Conservation (phyloP, 2,797 vertebrate species). For the Clarias laeviceps region DNA sequence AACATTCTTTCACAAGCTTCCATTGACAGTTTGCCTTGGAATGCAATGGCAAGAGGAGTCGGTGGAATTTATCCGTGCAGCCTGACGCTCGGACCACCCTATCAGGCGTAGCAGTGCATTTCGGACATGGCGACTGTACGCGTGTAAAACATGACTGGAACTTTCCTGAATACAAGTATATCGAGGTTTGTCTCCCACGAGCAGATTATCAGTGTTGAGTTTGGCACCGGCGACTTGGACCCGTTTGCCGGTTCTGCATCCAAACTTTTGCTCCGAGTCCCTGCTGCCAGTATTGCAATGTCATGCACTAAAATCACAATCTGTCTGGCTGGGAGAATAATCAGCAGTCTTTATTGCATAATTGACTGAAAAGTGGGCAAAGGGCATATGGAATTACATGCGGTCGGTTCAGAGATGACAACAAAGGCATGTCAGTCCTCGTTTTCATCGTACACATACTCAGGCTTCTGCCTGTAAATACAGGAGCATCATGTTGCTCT, state of each 20-base stretch:
- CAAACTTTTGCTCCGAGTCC: neutral
- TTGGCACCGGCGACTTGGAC: slow-evolving; percentile 24
- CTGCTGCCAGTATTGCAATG: slow-evolving; percentile 31
- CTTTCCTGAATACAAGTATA: slow-evolving; percentile 10
- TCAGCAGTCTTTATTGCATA: slow-evolving; percentile 37
- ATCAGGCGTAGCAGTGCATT: slow-evolving; percentile 9
- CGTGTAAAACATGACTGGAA: slow-evolving; percentile 15
- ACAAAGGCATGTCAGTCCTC: slow-evolving; percentile 32
- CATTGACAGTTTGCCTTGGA: slow-evolving; percentile 28
- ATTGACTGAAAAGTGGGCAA: slow-evolving; percentile 35
- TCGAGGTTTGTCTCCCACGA: slow-evolving; percentile 14
- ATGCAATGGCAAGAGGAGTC: slow-evolving; percentile 23
- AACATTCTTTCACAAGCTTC: slow-evolving; percentile 40
- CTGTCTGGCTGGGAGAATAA: slow-evolving; percentile 19
- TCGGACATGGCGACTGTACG: slow-evolving; percentile 20
- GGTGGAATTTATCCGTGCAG: slow-evolving; percentile 31
- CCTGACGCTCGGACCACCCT: neutral
- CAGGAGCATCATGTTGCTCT: slow-evolving; percentile 40
- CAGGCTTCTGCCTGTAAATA: slow-evolving; percentile 44
- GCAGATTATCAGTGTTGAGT: slow-evolving; percentile 19
- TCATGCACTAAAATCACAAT: slow-evolving; percentile 44
- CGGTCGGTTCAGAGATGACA: slow-evolving; percentile 49
- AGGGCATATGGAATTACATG: slow-evolving; percentile 37
- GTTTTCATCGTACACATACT: slow-evolving; percentile 34
- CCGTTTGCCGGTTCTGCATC: slow-evolving; percentile 20